Evolutionary conservation across 2,113 vertebrate genomes (phyloP), one percentile per base, ranked within the genome.

Genomic region (Pteropus alecto): DNA sequence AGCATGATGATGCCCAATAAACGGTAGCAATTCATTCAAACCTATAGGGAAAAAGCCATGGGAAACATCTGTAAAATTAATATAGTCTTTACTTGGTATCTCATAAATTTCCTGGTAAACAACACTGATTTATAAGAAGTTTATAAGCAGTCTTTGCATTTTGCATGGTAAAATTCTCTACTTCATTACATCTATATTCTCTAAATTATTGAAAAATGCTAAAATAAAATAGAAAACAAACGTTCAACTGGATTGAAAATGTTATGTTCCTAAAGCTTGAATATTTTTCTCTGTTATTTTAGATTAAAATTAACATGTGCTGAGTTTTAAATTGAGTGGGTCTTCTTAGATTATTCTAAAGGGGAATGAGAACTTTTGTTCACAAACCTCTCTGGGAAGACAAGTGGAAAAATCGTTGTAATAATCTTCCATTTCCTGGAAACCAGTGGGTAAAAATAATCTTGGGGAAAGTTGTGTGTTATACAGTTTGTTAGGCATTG

Each of bases 141-240:
- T 97, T 92, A 3, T 94, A 13, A 84, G 7, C 7, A 63, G n/a
- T 63, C 28, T 83, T 93, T 65, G 33, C 28, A 7, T 70, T 51
- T 60, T 76, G 22, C 26, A 14, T 54, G 68, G 58, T 51, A 30
- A 74, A 70, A 48, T n/a, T 15, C 6, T 79, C 30, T 60, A 18
- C 67, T 93, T 77, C 78, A 24, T 73, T 77, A 3, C 7, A 38
- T 58, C 18, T 41, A 2, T 3, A 46, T 79, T 95, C 38, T 87
- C 43, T 85, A 71, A 74, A 84, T 54, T 87, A 79, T 58, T 76
- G 18, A 87, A 28, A 43, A 48, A 63, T 5, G 56, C 22, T 22
- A 51, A 13, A 54, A 33, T 78, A 60, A 63, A 92, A 61, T 22
- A 41, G 15, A 88, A 94, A 88, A 24, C 9, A 51, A 28, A 79